Base-by-base conservation (phyloP, 2,888 invertebrate genomes). In the Apotomis betuletana region DNA sequence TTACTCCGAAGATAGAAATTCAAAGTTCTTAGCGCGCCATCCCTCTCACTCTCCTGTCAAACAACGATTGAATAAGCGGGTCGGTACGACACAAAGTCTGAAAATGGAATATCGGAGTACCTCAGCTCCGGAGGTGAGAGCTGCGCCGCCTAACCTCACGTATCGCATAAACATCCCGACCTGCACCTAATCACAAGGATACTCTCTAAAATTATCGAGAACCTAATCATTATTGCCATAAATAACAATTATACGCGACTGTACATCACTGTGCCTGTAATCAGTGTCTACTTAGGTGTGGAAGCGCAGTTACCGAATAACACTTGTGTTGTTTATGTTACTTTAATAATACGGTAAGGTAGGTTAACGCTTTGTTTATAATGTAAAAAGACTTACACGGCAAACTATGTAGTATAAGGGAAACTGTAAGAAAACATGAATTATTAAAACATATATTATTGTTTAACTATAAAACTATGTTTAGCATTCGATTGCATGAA, bases 91-190 rank as follows among this genome's bases (percentile, higher is more conserved):
- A 27, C 15, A 27, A 27, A 27, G 27, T 27, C 27, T 27, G 27
- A 27, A 27, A 27, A 27, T 27, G 27, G 27, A 27, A 27, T 27
- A 27, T 27, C 27, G 27, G 27, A 27, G 27, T 27, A 27, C 27
- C 27, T 27, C 83, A 81, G 86, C 86, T 77, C 80, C 74, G 76
- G 86, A 87, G 87, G 89, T 88, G 90, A 90, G 90, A 90, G 87
- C 82, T 83, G 81, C 83, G 83, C 83, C 81, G 84, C 79, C 84
- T 89, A 88, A 89, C 90, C 91, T 91, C 92, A 92, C 92, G 92
- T 92, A 87, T 84, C 81, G 82, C 81, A 77, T 83, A 78, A 81
- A 86, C 81, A 85, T 89, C 90, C 89, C 90, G 83, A 90, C 87
- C 81, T 84, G 83, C 87, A 90, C 78, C 78, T 72, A 77, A 90